These are phyloP conservation scores for Rhodinocichla rosea DNA, from an alignment of 2,113 vertebrate genomes.

Conservation along the genomic window DNA sequence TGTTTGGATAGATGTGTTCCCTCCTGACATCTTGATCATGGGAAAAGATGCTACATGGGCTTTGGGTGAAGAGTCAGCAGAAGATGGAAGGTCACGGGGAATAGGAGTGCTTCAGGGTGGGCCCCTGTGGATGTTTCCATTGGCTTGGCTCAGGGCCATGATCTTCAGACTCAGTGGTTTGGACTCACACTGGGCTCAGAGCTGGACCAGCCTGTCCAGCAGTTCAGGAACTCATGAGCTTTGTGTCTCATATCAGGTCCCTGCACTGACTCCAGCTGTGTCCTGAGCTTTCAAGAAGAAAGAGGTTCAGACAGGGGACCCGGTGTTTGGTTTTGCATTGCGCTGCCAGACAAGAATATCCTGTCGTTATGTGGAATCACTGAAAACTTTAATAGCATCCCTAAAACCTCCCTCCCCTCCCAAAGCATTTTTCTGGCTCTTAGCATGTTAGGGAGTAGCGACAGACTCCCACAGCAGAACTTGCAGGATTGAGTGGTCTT, in stretches of 20 bases:
- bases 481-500: slow-evolving; percentile 4
- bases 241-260: neutral
- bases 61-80: neutral
- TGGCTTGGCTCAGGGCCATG: neutral
- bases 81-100: neutral
- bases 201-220: neutral
- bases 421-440: neutral
- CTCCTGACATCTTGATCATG: neutral
- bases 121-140: neutral
- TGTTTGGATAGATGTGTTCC: neutral
- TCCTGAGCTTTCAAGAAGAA: neutral
- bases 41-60: neutral
- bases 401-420: neutral
- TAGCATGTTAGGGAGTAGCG: neutral
- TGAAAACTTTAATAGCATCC: neutral
- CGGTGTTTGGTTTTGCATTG: neutral
- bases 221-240: neutral
- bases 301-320: neutral
- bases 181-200: neutral
- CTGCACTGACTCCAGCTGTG: neutral
- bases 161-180: neutral
- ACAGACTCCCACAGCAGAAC: neutral
- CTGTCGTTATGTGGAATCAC: neutral
- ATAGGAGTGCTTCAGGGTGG: neutral
- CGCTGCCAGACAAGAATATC: neutral